Base-by-base conservation (phyloP, 1,140 invertebrate species). In the Platyscapa corneri region DNA sequence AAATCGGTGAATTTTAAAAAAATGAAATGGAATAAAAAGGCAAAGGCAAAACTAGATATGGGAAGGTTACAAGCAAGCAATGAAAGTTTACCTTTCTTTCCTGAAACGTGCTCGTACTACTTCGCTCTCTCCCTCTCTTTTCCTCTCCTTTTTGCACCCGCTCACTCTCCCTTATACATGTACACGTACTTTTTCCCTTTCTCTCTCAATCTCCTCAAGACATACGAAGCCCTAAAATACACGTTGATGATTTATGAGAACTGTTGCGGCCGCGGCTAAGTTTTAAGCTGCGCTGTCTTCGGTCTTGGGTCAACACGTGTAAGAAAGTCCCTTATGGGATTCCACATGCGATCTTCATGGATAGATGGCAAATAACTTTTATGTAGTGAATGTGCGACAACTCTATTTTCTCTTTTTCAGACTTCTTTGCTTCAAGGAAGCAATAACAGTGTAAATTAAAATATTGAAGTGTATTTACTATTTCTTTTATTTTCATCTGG, bases 181-280 rank as follows among this genome's bases (percentile, higher is more conserved):
- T 56, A 56, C 42, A 46, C 53, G 12, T 56, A 20, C 20, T 42
- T 37, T 1, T 49, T 32, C 42, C 7, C 42, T 49, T 76, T 76
- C 39, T 5, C 0, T 53, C 82, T 83, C 56, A n/a, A 75, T 75
- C 65, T 75, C 53, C 82, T 56, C 53, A 60, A 75, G 34, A 46
- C 46, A 8, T 10, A 32, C 23, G 70, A 56, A 27, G 14, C 8
- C 70, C 37, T 32, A 30, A 0, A 23, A 39, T 34, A 37, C 74
- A 77, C 64, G 46, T 72, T 75, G 75, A 86, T 86, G 84, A 86
- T 86, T 86, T 86, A 86, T 82, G 85, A 65, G 80, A 60, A 77
- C 53, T 78, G 84, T 76, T 76, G 79, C 84, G 16, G 53, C 53
- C 65, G 65, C 34, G 37, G 56, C 78, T 65, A 67, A 82, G 78